Base-by-base conservation (phyloP, 2,888 invertebrate species). In the Dioctria rufipes region DNA sequence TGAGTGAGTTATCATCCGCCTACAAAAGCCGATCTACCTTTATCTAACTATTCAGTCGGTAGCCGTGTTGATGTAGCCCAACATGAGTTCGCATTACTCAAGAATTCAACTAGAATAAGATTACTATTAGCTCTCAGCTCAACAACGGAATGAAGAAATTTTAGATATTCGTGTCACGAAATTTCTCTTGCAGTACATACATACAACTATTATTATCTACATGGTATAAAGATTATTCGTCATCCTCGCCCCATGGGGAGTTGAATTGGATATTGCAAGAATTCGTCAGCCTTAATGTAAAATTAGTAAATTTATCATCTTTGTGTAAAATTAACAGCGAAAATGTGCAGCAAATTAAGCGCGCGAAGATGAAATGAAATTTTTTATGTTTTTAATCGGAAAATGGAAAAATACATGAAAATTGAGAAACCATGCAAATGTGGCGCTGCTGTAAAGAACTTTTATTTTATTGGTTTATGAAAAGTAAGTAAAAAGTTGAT, bases 161-260 rank as follows among this genome's bases (percentile, higher is more conserved):
- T 69, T 37, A 51, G 13, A 11, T n/a, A 51, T 69, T 69, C 69
- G 3, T 69, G 51, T 69, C 69, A 69, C 69, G 69, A 51, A 51
- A 51, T 69, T 69, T 69, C 69, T 11, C 25, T 25, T 25, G 25
- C 25, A 25, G 25, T 25, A 25, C 25, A 25, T 25, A 25, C 25
- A 25, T 25, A 25, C 25, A 25, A 25, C 25, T 25, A 25, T 25
- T 25, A 25, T 25, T 25, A 25, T 25, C 25, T 25, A 25, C 25
- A 25, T 25, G 2, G 25, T 25, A 25, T 25, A 25, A 25, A 25
- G 25, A 25, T 25, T 25, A 25, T 25, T 25, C 25, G 25, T 25
- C 25, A 25, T 25, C 25, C 25, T 25, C 25, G 2, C 25, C 25
- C 25, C 25, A 25, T 0, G 25, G 25, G 25, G 25, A 25, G 25